Percentiles rank a stretch among this genome's conserved stretches.
These are phyloP conservation scores for Tribolium castaneum DNA, from an alignment of 1,140 invertebrate species.

Conservation along the genomic window DNA sequence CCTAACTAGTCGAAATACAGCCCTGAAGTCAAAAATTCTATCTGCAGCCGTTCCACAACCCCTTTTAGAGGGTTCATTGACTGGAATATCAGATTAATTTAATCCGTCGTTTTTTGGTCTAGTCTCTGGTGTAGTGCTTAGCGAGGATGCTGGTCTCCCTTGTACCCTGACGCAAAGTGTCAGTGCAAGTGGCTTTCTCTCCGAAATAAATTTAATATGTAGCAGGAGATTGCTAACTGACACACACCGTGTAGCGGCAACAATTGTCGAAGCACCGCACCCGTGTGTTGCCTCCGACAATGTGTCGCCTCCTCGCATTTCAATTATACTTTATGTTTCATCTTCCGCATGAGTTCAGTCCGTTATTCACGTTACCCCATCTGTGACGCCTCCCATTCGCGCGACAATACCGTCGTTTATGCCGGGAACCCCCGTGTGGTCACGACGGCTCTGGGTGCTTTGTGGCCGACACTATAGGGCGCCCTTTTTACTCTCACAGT, in stretches of 20 bases:
- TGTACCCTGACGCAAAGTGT: background rate
- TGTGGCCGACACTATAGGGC: background rate
- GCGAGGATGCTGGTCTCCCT: too few relatives aligned
- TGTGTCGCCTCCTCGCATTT: conserved; percentile 52
- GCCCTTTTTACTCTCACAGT: conserved; percentile 10
- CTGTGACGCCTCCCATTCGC: conserved; percentile 50
- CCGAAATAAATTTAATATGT: conserved; percentile 34
- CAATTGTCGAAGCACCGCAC: conserved; percentile 42
- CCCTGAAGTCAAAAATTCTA: too few relatives aligned
- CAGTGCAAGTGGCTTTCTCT: background rate
- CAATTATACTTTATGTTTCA: conserved; percentile 56
- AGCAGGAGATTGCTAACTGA: conserved; percentile 15
- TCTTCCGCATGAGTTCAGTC: conserved; percentile 52
- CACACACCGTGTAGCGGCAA: conserved; percentile 34
- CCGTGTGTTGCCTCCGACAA: conserved; percentile 38
- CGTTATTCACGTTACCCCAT: conserved; percentile 50
- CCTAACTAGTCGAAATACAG: too few relatives aligned
- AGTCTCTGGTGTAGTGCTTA: too few relatives aligned
- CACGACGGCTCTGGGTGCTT: background rate
- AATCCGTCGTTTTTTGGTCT: too few relatives aligned
- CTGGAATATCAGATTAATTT: too few relatives aligned
- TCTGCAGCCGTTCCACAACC: too few relatives aligned
- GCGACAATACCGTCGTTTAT: conserved; percentile 40
- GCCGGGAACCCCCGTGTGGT: conserved; percentile 20
- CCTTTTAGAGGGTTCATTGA: too few relatives aligned